A percentile compares a stretch with the other conserved stretches of the same genome.
Conservation (phyloP, 2,113 vertebrate genomes). For the Triplophysa rosa region DNA sequence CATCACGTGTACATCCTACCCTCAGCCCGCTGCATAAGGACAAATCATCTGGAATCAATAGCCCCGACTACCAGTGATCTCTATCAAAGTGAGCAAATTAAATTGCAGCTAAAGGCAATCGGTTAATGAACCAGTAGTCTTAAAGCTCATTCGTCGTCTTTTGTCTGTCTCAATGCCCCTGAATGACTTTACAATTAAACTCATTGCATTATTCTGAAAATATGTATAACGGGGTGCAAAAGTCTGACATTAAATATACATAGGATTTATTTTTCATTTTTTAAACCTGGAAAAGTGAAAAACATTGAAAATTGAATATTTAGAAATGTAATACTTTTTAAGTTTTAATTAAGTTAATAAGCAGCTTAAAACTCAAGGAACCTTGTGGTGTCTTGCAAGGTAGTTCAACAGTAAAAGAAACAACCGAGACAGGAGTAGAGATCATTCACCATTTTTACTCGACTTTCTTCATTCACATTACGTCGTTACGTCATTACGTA, state of each 20-base stretch:
- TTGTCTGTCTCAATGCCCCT: constrained; percentile 5
- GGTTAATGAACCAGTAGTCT: constrained; percentile 44
- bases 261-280: neutral
- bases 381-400: too few species aligned
- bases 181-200: constrained; percentile 17
- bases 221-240: neutral
- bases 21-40: neutral
- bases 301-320: too few species aligned
- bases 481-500: too few species aligned
- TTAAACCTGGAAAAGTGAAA: too few species aligned
- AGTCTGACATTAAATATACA: too few species aligned
- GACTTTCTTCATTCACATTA: too few species aligned
- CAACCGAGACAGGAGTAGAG: too few species aligned
- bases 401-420: too few species aligned
- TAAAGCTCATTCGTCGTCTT: constrained; percentile 11
- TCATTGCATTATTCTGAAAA: neutral
- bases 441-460: too few species aligned
- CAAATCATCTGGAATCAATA: constrained; percentile 37
- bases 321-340: too few species aligned
- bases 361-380: too few species aligned
- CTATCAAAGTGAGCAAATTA: constrained; percentile 45
- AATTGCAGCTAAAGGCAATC: constrained; percentile 30
- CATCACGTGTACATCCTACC: neutral
- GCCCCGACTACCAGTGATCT: constrained; percentile 32
- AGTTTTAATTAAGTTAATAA: too few species aligned